Evolutionary conservation across 2,113 vertebrate genomes (phyloP), one percentile per base, ranked within the genome.

Genomic region (Epinephelus lanceolatus): DNA sequence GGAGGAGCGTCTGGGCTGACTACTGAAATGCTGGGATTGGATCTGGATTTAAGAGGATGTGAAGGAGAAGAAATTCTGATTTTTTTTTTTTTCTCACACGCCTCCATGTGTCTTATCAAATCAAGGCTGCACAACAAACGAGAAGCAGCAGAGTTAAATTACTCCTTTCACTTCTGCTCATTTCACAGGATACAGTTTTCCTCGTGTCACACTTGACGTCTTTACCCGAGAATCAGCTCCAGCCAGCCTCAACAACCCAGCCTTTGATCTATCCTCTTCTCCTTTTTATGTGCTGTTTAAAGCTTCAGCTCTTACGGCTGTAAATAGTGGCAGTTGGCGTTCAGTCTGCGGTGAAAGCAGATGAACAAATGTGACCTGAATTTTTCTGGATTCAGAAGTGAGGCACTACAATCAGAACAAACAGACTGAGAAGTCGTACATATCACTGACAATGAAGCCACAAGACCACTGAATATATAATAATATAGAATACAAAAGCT

Each of bases 111-210:
- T 88, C 78, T 81, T 53, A 70, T 42, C 30, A 72, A 83, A 81
- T 85, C 12, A 78, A 62, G 12, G 6, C 40, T 79, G 49, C n/a
- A 59, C 69, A 80, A 55, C 57, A 85, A 84, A 84, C 18, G 4
- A 67, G 72, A 66, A 55, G 61, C 61, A 76, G 60, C 70, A 45
- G 76, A 73, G 59, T 62, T 65, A 78, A 85, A 81, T 59, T 78
- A 37, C 37, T 67, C 13, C 25, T 42, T 79, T 90, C 62, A 47
- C 51, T 59, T 78, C 51, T 74, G 62, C 63, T 82, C 61, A 47
- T 60, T 86, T 77, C 49, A 27, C 27, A 63, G 42, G 53, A 75
- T 17, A 11, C 68, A 80, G 6, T 53, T 78, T 71, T 56, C 19
- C 25, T 75, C 33, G 17, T 52, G 68, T 83, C 65, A 62, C 63